phyloP scores from a whole-genome alignment of 2,113 vertebrate genomes.

The Apodemus speciosus region DNA sequence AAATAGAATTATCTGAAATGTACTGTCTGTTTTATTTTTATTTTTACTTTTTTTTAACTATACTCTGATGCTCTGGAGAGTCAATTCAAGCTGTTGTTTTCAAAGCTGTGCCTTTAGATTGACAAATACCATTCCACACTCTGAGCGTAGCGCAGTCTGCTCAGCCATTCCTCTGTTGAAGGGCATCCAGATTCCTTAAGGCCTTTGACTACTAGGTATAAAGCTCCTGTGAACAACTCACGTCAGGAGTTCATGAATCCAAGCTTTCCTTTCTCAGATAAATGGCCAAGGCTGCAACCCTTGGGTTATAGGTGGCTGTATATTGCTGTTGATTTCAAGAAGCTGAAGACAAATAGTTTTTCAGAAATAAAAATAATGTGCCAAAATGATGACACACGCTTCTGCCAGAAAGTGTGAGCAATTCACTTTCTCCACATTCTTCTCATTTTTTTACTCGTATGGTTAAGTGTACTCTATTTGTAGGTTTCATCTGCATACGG shows the following conservation, averaged over 20 bases:
- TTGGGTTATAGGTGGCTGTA: not conserved
- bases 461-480: not conserved
- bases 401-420: not conserved
- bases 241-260: not conserved
- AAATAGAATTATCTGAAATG: not conserved
- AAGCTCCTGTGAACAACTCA: not conserved
- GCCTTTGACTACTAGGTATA: not conserved
- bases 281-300: not conserved
- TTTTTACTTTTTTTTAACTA: not conserved
- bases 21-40: not conserved
- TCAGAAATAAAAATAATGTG: not conserved
- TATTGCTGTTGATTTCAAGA: slow-evolving; percentile 21
- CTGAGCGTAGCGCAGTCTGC: not conserved
- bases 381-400: not conserved
- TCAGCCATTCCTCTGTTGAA: not conserved
- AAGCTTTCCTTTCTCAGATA: not conserved
- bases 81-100: not conserved
- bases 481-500: not conserved
- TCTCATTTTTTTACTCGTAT: not conserved
- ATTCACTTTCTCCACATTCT: not conserved
- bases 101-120: not conserved
- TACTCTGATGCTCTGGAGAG: not conserved
- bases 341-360: not conserved
- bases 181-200: not conserved
- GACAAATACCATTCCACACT: not conserved